Percentiles rank a stretch among this genome's conserved stretches.
Evolutionary conservation across 2,797 vertebrate genomes (phyloP).

Genomic region (Argentina silus): DNA sequence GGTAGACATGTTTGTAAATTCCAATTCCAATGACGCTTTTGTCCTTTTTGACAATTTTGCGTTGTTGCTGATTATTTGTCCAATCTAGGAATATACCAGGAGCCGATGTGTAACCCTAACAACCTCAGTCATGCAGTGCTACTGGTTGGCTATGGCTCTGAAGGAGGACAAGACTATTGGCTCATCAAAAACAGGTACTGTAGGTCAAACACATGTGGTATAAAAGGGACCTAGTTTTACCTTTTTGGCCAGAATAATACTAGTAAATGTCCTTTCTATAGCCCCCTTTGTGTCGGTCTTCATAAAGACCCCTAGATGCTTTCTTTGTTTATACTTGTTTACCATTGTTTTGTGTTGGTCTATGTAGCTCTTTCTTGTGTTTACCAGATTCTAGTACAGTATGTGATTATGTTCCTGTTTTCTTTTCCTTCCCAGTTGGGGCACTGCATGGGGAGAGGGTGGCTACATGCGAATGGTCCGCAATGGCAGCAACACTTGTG

Average conservation of each 20-base stretch:
- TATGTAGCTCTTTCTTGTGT: no score
- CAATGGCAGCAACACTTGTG: constrained; percentile 75
- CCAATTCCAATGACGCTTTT: neutral
- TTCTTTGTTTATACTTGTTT: no score
- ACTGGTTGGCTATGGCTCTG: constrained; percentile 78
- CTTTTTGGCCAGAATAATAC: neutral
- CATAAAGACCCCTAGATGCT: no score
- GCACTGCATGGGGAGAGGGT: constrained; percentile 78
- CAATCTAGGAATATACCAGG: constrained; percentile 76
- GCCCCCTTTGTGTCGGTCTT: no score
- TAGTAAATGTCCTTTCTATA: no score
- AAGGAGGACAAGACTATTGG: constrained; percentile 78
- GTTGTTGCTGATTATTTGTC: neutral
- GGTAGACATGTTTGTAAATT: no score
- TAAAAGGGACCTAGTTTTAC: neutral
- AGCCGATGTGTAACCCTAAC: constrained; percentile 71
- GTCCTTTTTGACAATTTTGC: neutral
- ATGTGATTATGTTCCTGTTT: neutral
- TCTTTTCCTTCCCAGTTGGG: constrained; percentile 69
- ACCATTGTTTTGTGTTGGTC: no score
- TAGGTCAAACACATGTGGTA: constrained; percentile 35
- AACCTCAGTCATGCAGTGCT: constrained; percentile 79
- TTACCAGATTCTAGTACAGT: neutral
- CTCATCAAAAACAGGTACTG: constrained; percentile 79
- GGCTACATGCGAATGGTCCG: constrained; percentile 79